Conservation (phyloP, 2,888 invertebrate species). For the Melikaiella ostensackeni region DNA sequence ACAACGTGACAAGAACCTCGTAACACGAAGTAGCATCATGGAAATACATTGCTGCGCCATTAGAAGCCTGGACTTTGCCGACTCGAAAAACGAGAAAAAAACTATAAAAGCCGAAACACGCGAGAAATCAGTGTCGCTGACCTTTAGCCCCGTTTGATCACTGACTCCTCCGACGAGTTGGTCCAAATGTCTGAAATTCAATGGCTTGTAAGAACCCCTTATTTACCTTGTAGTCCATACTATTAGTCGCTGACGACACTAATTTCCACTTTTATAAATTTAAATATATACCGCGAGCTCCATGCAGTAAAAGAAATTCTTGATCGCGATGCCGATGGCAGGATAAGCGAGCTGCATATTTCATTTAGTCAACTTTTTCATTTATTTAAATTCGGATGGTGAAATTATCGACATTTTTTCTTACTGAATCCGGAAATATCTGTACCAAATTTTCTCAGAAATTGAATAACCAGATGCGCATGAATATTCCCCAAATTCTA, state of each 20-base stretch:
- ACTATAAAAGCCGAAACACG: conserved; percentile 30
- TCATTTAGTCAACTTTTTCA: background rate
- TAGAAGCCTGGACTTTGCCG: conserved; percentile 34
- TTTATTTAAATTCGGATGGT: background rate
- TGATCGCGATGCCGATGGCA: conserved; percentile 22
- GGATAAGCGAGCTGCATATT: conserved; percentile 12
- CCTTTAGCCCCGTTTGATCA: conserved; percentile 40
- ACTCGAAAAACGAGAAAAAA: conserved; percentile 39
- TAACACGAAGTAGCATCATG: conserved; percentile 42
- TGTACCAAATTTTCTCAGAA: too few species aligned
- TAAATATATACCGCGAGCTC: background rate
- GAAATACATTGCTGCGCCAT: conserved; percentile 42
- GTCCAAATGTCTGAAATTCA: conserved; percentile 39
- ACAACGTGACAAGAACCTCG: conserved; percentile 34
- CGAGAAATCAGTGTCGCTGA: conserved; percentile 39
- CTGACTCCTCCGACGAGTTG: background rate
- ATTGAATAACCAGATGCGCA: too few species aligned
- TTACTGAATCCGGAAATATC: too few species aligned
- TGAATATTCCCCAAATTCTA: too few species aligned
- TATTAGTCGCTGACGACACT: conserved; percentile 33
- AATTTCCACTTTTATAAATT: conserved; percentile 43
- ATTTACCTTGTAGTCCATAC: conserved; percentile 34
- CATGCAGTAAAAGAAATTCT: conserved; percentile 1
- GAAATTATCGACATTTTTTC: background rate
- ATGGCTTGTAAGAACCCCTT: conserved; percentile 42